Base-by-base conservation (phyloP, 2,113 vertebrate genomes). In the Sigmodon hispidus region DNA sequence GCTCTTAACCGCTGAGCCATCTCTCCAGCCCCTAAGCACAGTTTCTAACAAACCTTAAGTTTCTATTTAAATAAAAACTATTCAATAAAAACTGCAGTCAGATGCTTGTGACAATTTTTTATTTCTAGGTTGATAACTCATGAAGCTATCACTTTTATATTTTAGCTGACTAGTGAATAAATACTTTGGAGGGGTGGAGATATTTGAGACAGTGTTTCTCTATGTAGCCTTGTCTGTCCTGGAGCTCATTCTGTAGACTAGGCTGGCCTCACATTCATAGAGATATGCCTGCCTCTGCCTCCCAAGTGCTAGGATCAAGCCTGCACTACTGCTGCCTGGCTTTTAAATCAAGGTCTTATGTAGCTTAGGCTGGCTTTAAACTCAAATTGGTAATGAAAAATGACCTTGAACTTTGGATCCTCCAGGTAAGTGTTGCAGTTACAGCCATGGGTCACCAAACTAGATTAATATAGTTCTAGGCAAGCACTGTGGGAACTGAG, bases 101-200 rank as follows among this genome's bases (percentile, higher is more conserved):
- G 65, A 93, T 26, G 17, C n/a, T n/a, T 45, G 45, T 34, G 16
- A 19, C 1, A 55, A 3, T 36, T 95, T 63, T 93, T 92, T 45
- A 90, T 52, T 79, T 93, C 69, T 55, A 85, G 50, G 61, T 90
- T 90, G 73, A 93, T 48, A 96, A 95, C 80, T 12, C 75, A 93
- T 16, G 40, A 63, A 67, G 55, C 19, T 40, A 73, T 81, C 48
- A 87, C 76, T 92, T 81, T 69, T 63, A 77, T 77, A 91, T 73
- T 76, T 93, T 52, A 69, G 61, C n/a, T 59, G 26, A 69, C 70
- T 93, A 94, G 9, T 43, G 72, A 94, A 77, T 72, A 72, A 94
- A 85, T 43, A 43, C 15, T 63, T 43, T 29, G 65, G 61, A 3
- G 61, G 13, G 0, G 13, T 55, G 7, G 65, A 12, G 63, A 26